These are phyloP conservation scores for Lasioglossum calceatum DNA, from an alignment of 2,888 invertebrate species.

Conservation along the genomic window DNA sequence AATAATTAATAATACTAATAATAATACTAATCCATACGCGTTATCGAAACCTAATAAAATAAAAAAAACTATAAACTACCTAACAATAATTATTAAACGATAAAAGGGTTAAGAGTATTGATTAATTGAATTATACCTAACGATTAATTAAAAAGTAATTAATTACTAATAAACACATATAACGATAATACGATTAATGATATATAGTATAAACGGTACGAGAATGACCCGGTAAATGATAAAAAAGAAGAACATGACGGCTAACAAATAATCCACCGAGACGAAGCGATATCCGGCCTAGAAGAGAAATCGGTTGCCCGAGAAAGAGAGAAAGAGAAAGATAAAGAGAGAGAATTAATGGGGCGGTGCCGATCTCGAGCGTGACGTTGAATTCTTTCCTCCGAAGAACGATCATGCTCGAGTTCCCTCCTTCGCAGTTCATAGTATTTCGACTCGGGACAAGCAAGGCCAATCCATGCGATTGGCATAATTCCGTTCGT, in stretches of 20 bases:
- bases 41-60: constrained; percentile 80
- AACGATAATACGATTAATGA: constrained; percentile 79
- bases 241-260: constrained; percentile 75
- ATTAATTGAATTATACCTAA: constrained; percentile 81
- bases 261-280: constrained; percentile 82
- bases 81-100: constrained; percentile 82
- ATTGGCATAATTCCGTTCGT: constrained; percentile 34
- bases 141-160: constrained; percentile 78
- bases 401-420: constrained; percentile 64
- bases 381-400: constrained; percentile 70
- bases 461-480: constrained; percentile 49
- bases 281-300: constrained; percentile 74
- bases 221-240: constrained; percentile 74
- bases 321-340: not conserved
- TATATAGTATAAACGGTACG: constrained; percentile 77
- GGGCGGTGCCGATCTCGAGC: constrained; percentile 59
- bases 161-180: constrained; percentile 76
- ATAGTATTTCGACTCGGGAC: constrained; percentile 35
- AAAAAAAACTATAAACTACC: constrained; percentile 81
- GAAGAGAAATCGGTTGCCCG: constrained; percentile 51
- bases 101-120: constrained; percentile 82
- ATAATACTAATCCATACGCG: constrained; percentile 77
- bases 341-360: constrained; percentile 2
- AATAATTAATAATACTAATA: constrained; percentile 49
- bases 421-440: constrained; percentile 57